Percentiles rank a stretch among this genome's conserved stretches.
Conservation (phyloP, 2,113 vertebrate genomes). For the Nesoenas mayeri region DNA sequence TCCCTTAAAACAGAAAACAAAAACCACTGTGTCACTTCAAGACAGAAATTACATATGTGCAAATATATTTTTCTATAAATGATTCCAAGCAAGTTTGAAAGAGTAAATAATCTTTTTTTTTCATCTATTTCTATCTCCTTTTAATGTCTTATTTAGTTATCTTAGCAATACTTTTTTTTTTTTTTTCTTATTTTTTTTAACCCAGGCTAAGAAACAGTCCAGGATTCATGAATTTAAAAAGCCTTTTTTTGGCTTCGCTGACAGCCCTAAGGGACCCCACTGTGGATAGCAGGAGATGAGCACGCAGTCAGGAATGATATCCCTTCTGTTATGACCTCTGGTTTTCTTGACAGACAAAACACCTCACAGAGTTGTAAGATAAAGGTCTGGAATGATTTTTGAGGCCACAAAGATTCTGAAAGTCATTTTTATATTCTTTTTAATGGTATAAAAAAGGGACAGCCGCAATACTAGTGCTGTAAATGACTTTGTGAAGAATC, state of each 20-base stretch:
- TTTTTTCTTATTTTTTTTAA: not conserved
- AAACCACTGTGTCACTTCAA: not conserved
- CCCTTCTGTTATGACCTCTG: not conserved
- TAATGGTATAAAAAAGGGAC: constrained; percentile 29
- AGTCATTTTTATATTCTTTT: constrained; percentile 57
- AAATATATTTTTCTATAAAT: not conserved
- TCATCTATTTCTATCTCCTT: not conserved
- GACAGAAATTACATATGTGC: not conserved
- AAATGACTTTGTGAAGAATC: constrained; percentile 56
- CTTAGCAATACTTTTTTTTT: not conserved
- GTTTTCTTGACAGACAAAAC: constrained; percentile 30
- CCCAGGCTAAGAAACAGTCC: not conserved
- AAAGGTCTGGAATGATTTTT: constrained; percentile 33
- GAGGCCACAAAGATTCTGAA: constrained; percentile 41
- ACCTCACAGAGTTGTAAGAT: not conserved
- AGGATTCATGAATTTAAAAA: constrained; percentile 10
- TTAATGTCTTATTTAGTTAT: not conserved
- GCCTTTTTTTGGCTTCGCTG: not conserved
- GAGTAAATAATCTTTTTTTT: not conserved
- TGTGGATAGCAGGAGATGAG: not conserved
- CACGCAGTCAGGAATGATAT: not conserved
- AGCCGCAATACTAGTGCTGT: constrained; percentile 5
- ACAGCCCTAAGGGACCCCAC: not conserved
- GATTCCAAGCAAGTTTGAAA: not conserved
- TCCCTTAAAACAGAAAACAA: not conserved